Conservation (phyloP, 2,888 invertebrate genomes). For the Dasypolia templi region DNA sequence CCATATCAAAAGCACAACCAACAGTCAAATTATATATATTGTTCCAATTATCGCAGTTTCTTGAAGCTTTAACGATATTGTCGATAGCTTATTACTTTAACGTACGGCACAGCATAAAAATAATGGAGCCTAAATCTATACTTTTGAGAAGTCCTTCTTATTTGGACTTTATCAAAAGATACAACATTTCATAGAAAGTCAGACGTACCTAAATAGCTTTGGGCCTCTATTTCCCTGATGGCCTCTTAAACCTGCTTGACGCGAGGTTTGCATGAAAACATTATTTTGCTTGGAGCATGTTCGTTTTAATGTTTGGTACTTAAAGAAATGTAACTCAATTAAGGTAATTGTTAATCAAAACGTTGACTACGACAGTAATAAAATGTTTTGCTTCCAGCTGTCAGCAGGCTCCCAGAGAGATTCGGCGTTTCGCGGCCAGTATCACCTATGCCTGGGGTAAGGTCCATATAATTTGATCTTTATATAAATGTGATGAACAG, state of each 20-base stretch:
- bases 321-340: background rate
- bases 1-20: background rate
- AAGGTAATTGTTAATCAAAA: background rate
- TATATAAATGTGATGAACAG: background rate
- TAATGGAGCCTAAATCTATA: background rate
- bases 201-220: background rate
- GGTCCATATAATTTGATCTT: slow-evolving; percentile 26
- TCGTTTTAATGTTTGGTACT: background rate
- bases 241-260: background rate
- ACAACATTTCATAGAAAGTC: background rate
- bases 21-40: background rate
- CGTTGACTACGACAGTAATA: no score
- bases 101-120: background rate
- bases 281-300: slow-evolving; percentile 37
- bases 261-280: slow-evolving; percentile 14
- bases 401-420: slow-evolving; percentile 71
- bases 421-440: slow-evolving; percentile 81
- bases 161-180: background rate
- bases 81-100: background rate
- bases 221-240: background rate
- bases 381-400: slow-evolving; percentile 70
- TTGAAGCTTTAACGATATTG: background rate
- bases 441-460: slow-evolving; percentile 80
- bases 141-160: background rate
- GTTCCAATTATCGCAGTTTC: slow-evolving; percentile 19